Conservation (phyloP, 2,797 vertebrate genomes). For the Tadarida brasiliensis region DNA sequence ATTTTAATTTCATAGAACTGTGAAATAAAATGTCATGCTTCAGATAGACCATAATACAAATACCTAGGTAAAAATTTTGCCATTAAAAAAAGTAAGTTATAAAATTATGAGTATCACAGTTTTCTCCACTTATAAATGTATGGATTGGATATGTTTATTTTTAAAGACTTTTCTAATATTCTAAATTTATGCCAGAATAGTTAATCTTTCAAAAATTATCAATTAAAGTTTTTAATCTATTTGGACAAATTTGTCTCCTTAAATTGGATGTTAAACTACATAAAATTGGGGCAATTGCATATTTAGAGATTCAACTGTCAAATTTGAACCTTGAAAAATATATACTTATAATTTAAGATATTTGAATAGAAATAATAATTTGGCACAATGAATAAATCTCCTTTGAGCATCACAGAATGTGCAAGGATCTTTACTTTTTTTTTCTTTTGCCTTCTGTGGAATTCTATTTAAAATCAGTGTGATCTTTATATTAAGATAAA, state of each 20-base stretch:
- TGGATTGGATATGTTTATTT: background rate
- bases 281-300: background rate
- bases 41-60: background rate
- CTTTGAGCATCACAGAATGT: background rate
- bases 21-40: background rate
- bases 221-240: background rate
- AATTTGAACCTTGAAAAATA: background rate
- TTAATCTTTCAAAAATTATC: background rate
- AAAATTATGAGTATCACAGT: background rate
- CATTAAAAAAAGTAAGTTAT: background rate
- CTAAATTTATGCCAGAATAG: background rate
- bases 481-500: background rate
- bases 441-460: background rate
- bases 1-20: background rate
- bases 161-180: background rate
- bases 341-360: background rate
- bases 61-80: background rate
- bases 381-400: background rate
- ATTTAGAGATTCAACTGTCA: background rate
- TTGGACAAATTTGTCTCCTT: accelerated
- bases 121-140: background rate
- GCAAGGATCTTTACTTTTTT: background rate
- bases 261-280: background rate
- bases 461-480: constrained; percentile 58
- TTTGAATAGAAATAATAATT: background rate